Evolutionary conservation across 2,888 invertebrate genomes (phyloP).

Genomic region (Cecidostiba fungosa): DNA sequence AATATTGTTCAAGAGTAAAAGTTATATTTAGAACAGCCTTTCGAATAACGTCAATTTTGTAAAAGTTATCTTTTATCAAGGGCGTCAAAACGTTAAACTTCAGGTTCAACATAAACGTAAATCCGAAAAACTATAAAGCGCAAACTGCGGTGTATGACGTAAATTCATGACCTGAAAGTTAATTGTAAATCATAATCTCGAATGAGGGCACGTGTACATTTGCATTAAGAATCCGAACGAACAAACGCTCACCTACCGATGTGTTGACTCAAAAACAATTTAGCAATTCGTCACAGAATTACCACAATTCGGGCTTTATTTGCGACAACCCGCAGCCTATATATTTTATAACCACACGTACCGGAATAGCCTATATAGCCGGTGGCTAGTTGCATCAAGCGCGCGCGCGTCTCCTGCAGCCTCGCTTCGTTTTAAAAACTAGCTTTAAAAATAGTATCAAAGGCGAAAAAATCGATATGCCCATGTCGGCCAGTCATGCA

Average conservation of each 20-base stretch:
- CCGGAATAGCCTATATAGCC: constrained; percentile 24
- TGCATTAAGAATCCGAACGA: background rate
- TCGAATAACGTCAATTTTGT: background rate
- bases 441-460: constrained; percentile 62
- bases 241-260: constrained; percentile 11
- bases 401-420: background rate
- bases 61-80: background rate
- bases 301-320: background rate
- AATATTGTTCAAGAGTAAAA: background rate
- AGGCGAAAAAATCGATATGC: constrained; percentile 59
- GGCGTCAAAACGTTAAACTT: background rate
- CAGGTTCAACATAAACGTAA: background rate
- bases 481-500: constrained; percentile 45
- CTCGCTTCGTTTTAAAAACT: constrained; percentile 52
- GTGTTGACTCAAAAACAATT: background rate
- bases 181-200: background rate
- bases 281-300: background rate
- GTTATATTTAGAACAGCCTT: background rate
- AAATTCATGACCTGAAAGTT: constrained; percentile 1
- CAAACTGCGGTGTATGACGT: background rate
- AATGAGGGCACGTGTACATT: background rate
- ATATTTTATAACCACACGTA: background rate
- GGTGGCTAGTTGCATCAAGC: background rate
- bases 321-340: background rate
- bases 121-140: background rate